Percentiles rank a stretch among this genome's conserved stretches.
phyloP scores from a whole-genome alignment of 2,797 vertebrate genomes.

The Tachyglossus aculeatus region DNA sequence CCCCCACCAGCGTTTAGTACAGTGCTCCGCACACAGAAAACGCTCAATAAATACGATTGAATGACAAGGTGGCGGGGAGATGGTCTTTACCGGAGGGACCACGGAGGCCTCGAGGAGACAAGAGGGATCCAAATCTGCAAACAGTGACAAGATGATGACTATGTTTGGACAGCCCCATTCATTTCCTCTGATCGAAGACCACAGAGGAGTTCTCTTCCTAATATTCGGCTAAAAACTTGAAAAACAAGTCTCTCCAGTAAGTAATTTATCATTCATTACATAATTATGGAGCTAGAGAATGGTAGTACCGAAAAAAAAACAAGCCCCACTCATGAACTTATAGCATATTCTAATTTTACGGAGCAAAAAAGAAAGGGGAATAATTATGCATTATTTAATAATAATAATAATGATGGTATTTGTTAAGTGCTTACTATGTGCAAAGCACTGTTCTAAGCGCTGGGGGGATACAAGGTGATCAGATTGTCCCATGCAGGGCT shows the following conservation, averaged over 20 bases:
- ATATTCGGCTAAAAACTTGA: constrained; percentile 29
- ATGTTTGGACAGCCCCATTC: constrained; percentile 6
- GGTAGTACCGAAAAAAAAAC: constrained; percentile 18
- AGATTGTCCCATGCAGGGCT: too few relatives aligned
- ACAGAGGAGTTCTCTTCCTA: constrained; percentile 22
- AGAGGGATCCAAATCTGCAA: too few relatives aligned
- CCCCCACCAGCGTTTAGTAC: too few relatives aligned
- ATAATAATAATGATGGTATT: too few relatives aligned
- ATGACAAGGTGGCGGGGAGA: too few relatives aligned
- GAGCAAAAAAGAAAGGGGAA: not conserved
- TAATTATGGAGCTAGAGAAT: constrained; percentile 34
- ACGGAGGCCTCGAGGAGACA: too few relatives aligned
- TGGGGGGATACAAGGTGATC: too few relatives aligned
- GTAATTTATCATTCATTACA: constrained; percentile 40
- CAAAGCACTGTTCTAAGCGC: too few relatives aligned
- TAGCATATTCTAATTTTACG: not conserved
- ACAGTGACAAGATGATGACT: constrained; percentile 2
- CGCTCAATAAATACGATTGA: too few relatives aligned
- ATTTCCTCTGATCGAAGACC: constrained; percentile 19
- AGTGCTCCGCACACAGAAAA: too few relatives aligned
- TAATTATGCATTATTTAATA: constrained; percentile 38
- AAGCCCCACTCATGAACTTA: constrained; percentile 35
- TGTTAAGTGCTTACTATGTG: too few relatives aligned
- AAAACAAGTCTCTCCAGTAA: constrained; percentile 16
- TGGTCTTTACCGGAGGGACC: too few relatives aligned